These are phyloP conservation scores for Osmerus mordax DNA, from an alignment of 2,113 vertebrate species.

Conservation along the genomic window DNA sequence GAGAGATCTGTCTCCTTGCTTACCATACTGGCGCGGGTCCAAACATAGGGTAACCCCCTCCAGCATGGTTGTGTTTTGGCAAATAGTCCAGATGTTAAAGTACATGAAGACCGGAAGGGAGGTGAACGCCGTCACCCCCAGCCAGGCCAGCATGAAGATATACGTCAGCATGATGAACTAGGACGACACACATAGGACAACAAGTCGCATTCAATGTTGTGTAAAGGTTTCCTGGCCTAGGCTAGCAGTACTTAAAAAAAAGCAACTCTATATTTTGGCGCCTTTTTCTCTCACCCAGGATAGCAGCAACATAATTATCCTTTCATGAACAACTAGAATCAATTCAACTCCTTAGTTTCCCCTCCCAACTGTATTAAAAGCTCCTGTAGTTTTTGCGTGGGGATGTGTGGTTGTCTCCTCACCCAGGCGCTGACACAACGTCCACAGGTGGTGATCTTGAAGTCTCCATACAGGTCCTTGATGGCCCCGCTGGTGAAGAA, in stretches of 20 bases:
- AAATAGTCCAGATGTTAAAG: slow-evolving; percentile 99
- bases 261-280: not conserved
- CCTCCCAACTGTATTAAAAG: not conserved
- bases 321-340: not conserved
- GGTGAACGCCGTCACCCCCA: slow-evolving; percentile 96
- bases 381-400: not conserved
- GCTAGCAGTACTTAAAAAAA: too few species aligned
- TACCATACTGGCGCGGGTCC: slow-evolving; percentile 97
- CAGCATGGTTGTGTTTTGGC: slow-evolving; percentile 87
- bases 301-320: too few species aligned
- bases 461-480: slow-evolving; percentile 97
- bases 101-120: slow-evolving; percentile 97
- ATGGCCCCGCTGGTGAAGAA: slow-evolving; percentile 99
- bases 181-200: not conserved
- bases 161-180: slow-evolving; percentile 99
- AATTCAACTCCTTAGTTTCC: not conserved
- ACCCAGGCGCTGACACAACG: slow-evolving; percentile 98
- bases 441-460: slow-evolving; percentile 98
- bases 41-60: slow-evolving; percentile 87
- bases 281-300: not conserved
- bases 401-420: slow-evolving; percentile 46
- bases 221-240: not conserved
- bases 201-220: not conserved
- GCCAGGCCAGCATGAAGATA: slow-evolving; percentile 98
- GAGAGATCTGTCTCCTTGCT: slow-evolving; percentile 14